These are phyloP conservation scores for Adoxophyes honmai DNA, from an alignment of 1,140 invertebrate species.

Conservation along the genomic window DNA sequence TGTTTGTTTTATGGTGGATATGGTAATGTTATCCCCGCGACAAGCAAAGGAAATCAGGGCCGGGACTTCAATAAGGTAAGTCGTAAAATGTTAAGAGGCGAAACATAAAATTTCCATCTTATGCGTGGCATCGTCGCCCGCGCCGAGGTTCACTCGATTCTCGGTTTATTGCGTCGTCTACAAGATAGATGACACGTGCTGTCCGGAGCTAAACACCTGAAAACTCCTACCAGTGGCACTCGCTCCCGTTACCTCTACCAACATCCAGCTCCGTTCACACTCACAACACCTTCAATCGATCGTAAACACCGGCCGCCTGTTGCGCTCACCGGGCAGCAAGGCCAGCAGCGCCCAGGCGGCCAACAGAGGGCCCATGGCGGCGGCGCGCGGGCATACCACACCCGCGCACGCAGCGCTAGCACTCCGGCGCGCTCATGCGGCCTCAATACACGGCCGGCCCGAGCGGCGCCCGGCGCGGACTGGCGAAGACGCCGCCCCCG, in stretches of 20 bases:
- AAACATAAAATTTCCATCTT: conserved; percentile 11
- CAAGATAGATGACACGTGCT: no score
- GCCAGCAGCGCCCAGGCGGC: conserved; percentile 62
- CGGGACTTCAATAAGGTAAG: conserved; percentile 2
- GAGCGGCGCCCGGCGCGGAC: conserved; percentile 67
- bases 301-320: conserved; percentile 63
- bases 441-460: conserved; percentile 52
- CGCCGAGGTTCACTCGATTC: not conserved
- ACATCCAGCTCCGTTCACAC: conserved; percentile 33
- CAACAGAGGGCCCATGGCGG: conserved; percentile 59
- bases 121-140: not conserved
- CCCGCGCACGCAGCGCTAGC: conserved; percentile 71
- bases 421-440: conserved; percentile 69
- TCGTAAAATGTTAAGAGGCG: conserved; percentile 8
- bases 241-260: conserved; percentile 17
- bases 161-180: not conserved
- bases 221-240: not conserved
- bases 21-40: not conserved
- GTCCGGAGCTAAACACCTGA: no score
- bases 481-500: conserved; percentile 36
- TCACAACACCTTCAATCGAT: conserved; percentile 64
- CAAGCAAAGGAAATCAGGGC: conserved; percentile 9
- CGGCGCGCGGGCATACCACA: conserved; percentile 72
- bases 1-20: not conserved
- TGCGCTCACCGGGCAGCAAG: conserved; percentile 68